These are phyloP conservation scores for Clivina fossor DNA, from an alignment of 2,888 invertebrate genomes.

Conservation along the genomic window DNA sequence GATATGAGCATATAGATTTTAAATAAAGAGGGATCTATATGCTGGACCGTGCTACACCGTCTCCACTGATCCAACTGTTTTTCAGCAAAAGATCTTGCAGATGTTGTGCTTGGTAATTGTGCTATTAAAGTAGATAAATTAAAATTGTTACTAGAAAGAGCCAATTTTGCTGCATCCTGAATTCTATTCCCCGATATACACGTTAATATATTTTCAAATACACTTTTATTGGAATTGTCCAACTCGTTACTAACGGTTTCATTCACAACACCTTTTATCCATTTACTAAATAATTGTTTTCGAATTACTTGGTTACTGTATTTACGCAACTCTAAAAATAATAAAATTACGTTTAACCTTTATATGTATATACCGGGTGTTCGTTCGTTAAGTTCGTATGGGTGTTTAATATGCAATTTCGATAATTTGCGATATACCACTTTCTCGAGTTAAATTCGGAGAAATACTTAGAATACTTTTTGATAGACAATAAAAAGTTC, in stretches of 20 bases:
- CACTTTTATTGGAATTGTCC: conserved; percentile 1
- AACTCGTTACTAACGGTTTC: conserved; percentile 40
- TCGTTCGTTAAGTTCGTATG: no score
- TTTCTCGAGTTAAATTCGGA: no score
- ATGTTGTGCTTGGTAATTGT: conserved; percentile 64
- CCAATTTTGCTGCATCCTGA: conserved; percentile 60
- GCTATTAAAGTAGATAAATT: conserved; percentile 65
- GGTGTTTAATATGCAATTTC: no score
- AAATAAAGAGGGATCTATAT: conserved; percentile 63
- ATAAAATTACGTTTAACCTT: no score
- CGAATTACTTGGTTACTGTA: no score
- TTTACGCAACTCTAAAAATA: no score
- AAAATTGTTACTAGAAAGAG: conserved; percentile 60
- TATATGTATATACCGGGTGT: no score
- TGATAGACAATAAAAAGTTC: no score
- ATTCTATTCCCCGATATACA: conserved; percentile 57
- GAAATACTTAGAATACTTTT: no score
- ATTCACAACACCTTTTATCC: conserved; percentile 42
- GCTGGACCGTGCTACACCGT: conserved; percentile 67
- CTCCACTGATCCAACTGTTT: conserved; percentile 79
- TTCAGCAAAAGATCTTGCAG: conserved; percentile 63
- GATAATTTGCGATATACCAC: no score
- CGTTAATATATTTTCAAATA: conserved; percentile 48
- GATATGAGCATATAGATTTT: conserved; percentile 72
- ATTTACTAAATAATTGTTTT: conserved; percentile 37